Evolutionary conservation across 1,140 invertebrate genomes (phyloP), one percentile per base, ranked within the genome.

Genomic region (Odontomachus brunneus): DNA sequence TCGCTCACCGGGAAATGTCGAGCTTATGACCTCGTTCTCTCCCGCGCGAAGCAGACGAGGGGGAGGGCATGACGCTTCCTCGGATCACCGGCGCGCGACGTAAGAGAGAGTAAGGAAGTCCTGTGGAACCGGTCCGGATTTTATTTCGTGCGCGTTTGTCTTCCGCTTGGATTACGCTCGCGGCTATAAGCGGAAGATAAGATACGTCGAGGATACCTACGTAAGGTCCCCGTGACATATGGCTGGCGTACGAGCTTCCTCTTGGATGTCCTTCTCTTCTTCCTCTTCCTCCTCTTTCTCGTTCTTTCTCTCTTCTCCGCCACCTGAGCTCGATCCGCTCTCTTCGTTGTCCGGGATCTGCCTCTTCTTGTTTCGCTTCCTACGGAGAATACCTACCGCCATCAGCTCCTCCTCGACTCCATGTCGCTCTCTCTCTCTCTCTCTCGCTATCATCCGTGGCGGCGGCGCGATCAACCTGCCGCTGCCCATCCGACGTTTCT

Each of bases 71-170:
- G 48, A 4, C 33, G 62, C 74, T 67, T 78, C 63, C 67, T 60
- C 53, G 26, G 83, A 55, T 49, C 22, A 65, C 12, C 66, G 7
- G 38, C 51, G 57, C 57, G 44, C 62, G 53, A 80, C 66, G 63
- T 49, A 72, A 60, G 73, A 74, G 75, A 83, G 73, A 84, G 78
- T 71, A 80, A 89, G 89, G 84, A 89, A 88, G 88, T 88, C 81
- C 55, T 59, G 83, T 82, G 55, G 78, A 90, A 89, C 89, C 89
- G 89, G 89, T 90, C 82, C 83, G 86, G 84, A 89, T 89, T 91
- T 91, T 91, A 89, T 91, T 91, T 90, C 88, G 88, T 84, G 82
- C 72, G 76, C 88, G 89, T 89, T 89, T 88, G 87, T 89, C 90
- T 91, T 90, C 85, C 88, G 82, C 87, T 89, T 82, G 89, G 87